These are phyloP conservation scores for Parambassis ranga DNA, from an alignment of 2,797 vertebrate species.

Conservation along the genomic window DNA sequence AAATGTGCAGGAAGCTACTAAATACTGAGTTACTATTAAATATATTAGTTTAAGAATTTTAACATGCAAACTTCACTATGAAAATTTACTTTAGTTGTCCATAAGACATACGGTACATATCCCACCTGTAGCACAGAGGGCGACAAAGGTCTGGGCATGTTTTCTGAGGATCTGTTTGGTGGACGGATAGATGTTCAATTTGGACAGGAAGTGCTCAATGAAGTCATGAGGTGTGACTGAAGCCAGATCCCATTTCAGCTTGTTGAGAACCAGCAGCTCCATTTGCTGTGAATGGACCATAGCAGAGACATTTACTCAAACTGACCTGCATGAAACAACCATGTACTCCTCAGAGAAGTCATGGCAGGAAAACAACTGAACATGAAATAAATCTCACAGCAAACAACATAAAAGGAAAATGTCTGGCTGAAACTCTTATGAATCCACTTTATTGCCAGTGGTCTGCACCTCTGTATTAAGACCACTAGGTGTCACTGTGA, in stretches of 20 bases:
- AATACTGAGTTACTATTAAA: no score
- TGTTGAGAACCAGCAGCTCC: constrained; percentile 96
- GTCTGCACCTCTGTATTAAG: neutral
- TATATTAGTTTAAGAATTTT: no score
- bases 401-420: neutral
- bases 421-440: neutral
- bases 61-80: no score
- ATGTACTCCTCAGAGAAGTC: no score
- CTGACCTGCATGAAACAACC: no score
- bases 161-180: constrained; percentile 96
- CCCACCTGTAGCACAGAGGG: constrained; percentile 97
- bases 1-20: no score
- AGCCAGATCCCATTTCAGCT: constrained; percentile 98
- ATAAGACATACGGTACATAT: neutral
- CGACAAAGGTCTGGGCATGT: constrained; percentile 97
- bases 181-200: constrained; percentile 90
- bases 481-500: constrained; percentile 49
- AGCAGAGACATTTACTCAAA: constrained; percentile 38
- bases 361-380: neutral
- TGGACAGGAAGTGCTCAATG: constrained; percentile 98
- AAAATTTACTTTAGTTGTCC: no score
- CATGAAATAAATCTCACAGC: neutral
- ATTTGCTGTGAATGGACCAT: constrained; percentile 86
- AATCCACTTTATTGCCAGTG: neutral
- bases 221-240: constrained; percentile 97